phyloP scores from a whole-genome alignment of 23 tunicate species.

The Ciona savignyi region DNA sequence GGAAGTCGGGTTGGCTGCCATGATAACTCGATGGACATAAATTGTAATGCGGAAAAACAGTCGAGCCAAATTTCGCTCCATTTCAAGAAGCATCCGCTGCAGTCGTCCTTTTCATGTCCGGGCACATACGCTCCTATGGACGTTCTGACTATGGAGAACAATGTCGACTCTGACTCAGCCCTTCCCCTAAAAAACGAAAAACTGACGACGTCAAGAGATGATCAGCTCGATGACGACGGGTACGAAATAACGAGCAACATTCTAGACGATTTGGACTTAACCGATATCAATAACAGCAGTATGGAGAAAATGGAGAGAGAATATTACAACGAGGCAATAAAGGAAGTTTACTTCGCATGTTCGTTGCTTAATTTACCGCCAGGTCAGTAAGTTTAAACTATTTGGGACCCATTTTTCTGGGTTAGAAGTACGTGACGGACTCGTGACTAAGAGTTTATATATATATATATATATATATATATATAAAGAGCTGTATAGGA shows the following conservation, averaged over 20 bases:
- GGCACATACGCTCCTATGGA: neutral
- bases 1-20: neutral
- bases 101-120: neutral
- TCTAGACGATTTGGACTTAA: constrained; percentile 45
- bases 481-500: no score
- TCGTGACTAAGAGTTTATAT: no score
- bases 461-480: no score
- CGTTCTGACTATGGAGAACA: neutral
- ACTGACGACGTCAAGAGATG: no score
- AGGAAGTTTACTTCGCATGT: constrained; percentile 72
- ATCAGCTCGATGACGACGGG: no score
- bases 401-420: no score
- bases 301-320: constrained; percentile 76
- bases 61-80: neutral
- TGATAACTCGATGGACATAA: neutral
- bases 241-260: neutral
- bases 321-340: constrained; percentile 69
- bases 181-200: neutral
- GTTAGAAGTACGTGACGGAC: no score
- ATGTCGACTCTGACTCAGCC: neutral
- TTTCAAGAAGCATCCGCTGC: neutral
- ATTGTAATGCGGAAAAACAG: neutral
- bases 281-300: constrained; percentile 37
- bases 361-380: constrained; percentile 33
- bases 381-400: no score